Base-by-base conservation (phyloP, 2,113 vertebrate genomes). In the Rhea americana region DNA sequence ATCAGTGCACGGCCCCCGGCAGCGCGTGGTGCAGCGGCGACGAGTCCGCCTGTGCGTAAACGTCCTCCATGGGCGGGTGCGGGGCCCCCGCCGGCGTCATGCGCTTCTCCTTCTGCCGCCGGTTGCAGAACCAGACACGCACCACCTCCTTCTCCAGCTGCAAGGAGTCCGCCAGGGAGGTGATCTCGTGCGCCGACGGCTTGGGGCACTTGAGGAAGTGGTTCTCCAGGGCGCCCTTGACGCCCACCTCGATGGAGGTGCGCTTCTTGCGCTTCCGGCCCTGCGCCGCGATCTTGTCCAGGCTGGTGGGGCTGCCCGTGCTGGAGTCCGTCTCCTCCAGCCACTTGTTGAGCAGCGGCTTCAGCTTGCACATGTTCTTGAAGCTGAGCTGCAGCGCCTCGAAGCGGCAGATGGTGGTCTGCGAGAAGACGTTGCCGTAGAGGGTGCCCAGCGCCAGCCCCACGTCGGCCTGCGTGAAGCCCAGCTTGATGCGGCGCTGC, bases 61-160 rank as follows among this genome's bases (percentile, higher is more conserved):
- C 99, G 98, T 99, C 99, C 98, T 99, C 99, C 99, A 99, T 99
- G 94, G 98, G 99, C 74, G 99, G 98, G 93, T 99, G 99, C 95
- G 98, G 99, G 85, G 98, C 98, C 96, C 99, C 99, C 82, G 99
- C 97, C 53, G 99, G 99, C 97, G 99, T 99, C 99, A 99, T 99
- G 96, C 99, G 98, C 98, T 99, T 99, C 98, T 99, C 99, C 98
- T 99, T 99, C 97, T 99, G 99, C 98, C 99, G 98, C 98, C 99
- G 98, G 98, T 99, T 99, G 98, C 99, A 99, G 99, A 99, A 99
- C 99, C 99, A 99, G 96, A 99, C 99, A 86, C 99, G 98, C 95
- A 99, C 99, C 96, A 99, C 99, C 98, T 99, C 99, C 96, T 99
- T 99, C 97, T 99, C 99, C 98, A 99, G 98, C 98, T 99, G 99